Conservation (phyloP, 1,140 invertebrate species). For the Drosophila saltans region DNA sequence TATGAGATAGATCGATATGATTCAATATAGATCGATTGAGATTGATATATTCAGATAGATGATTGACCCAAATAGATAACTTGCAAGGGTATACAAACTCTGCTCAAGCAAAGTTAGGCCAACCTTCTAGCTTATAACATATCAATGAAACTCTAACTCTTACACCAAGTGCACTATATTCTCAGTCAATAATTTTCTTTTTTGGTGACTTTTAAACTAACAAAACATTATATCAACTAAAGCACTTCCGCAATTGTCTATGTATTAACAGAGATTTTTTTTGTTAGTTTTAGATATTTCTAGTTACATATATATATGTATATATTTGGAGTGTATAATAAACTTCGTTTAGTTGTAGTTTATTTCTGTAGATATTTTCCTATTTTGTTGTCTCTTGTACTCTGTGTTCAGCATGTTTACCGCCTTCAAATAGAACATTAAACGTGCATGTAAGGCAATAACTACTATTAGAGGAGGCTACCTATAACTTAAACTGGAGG, state of each 20-base stretch:
- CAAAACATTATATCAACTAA: background rate
- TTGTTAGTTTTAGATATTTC: background rate
- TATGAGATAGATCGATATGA: too few species aligned
- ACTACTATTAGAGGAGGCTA: constrained; percentile 65
- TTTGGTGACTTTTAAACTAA: background rate
- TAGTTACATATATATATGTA: background rate
- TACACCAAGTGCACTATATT: too few species aligned
- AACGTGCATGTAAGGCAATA: constrained; percentile 78
- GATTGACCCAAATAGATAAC: too few species aligned
- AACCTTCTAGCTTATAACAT: too few species aligned
- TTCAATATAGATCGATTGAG: too few species aligned
- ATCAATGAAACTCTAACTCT: too few species aligned
- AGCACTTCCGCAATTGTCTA: background rate
- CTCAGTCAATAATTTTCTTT: too few species aligned
- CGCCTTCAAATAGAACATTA: constrained; percentile 73
- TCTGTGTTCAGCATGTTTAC: constrained; percentile 55
- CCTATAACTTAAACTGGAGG: constrained; percentile 26
- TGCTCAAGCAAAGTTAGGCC: too few species aligned
- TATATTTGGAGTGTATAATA: constrained; percentile 27
- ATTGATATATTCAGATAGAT: too few species aligned
- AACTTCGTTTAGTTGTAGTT: constrained; percentile 7
- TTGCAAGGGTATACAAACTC: too few species aligned
- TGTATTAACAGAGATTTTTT: background rate
- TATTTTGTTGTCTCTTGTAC: constrained; percentile 29
- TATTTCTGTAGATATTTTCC: background rate